phyloP scores from a whole-genome alignment of 1,140 invertebrate species.

The Ganaspis sp. region DNA sequence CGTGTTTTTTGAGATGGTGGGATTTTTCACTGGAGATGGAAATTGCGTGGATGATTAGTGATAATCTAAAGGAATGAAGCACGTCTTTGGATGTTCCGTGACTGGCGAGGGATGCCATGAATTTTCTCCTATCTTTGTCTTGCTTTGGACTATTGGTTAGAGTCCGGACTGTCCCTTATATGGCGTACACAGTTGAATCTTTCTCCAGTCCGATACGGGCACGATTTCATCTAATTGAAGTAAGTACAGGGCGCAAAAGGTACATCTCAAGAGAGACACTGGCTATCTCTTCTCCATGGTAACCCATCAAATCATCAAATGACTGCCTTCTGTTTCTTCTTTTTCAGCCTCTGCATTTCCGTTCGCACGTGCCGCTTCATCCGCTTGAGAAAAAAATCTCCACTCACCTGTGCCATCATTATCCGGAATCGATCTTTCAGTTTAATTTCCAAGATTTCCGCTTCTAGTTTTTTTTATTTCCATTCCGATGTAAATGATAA shows the following conservation, averaged over 20 bases:
- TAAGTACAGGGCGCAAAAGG: slow-evolving; percentile 72
- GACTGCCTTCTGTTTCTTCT: slow-evolving; percentile 69
- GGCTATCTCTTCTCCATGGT: slow-evolving; percentile 44
- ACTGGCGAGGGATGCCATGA: slow-evolving; percentile 33
- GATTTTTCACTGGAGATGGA: not conserved
- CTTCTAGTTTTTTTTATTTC: not conserved
- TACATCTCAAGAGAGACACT: slow-evolving; percentile 47
- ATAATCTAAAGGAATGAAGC: slow-evolving; percentile 69
- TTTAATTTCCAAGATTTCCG: slow-evolving; percentile 18
- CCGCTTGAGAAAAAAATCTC: slow-evolving; percentile 17
- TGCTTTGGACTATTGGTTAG: slow-evolving; percentile 35
- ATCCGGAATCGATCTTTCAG: slow-evolving; percentile 10
- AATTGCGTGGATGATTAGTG: slow-evolving; percentile 67
- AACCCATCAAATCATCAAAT: slow-evolving; percentile 69
- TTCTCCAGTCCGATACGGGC: slow-evolving; percentile 53
- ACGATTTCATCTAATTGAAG: slow-evolving; percentile 74
- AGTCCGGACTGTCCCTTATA: slow-evolving; percentile 39
- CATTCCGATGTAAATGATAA: not conserved
- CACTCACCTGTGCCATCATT: not conserved
- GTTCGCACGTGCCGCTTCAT: slow-evolving; percentile 68
- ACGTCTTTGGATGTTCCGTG: slow-evolving; percentile 64
- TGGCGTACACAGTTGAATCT: not conserved
- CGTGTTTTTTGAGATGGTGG: not conserved
- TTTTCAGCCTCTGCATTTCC: slow-evolving; percentile 63
- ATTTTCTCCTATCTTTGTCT: slow-evolving; percentile 45